phyloP scores from a whole-genome alignment of 2,113 vertebrate genomes.

The Jacana jacana region DNA sequence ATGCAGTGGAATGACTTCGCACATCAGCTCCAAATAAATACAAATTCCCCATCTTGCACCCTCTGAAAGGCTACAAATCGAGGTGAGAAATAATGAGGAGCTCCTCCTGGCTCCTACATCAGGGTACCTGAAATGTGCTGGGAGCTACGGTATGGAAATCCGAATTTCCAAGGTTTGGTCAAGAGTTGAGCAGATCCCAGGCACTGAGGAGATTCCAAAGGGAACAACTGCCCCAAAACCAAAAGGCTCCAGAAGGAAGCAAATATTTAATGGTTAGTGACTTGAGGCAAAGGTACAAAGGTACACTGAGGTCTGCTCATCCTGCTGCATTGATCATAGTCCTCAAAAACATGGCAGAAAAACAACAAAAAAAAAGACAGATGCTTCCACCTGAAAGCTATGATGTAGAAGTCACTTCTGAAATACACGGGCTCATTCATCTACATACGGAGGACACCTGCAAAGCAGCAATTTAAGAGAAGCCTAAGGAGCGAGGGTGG shows the following conservation, averaged over 20 bases:
- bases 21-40: neutral
- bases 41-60: slow-evolving; percentile 1
- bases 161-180: neutral
- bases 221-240: neutral
- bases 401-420: neutral
- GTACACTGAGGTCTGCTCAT: neutral
- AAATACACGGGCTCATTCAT: neutral
- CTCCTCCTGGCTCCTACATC: neutral
- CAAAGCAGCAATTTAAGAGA: neutral
- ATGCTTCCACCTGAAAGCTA: neutral
- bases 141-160: neutral
- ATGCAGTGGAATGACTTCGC: slow-evolving; percentile 11
- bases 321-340: neutral
- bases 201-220: neutral
- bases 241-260: neutral
- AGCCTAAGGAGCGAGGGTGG: neutral
- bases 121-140: neutral
- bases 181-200: neutral
- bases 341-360: neutral
- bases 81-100: neutral
- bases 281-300: neutral
- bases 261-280: neutral
- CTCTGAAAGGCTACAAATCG: neutral
- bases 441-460: slow-evolving; percentile 26
- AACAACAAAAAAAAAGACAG: neutral